Conservation (phyloP, 2,888 invertebrate genomes). For the Labia minor region DNA sequence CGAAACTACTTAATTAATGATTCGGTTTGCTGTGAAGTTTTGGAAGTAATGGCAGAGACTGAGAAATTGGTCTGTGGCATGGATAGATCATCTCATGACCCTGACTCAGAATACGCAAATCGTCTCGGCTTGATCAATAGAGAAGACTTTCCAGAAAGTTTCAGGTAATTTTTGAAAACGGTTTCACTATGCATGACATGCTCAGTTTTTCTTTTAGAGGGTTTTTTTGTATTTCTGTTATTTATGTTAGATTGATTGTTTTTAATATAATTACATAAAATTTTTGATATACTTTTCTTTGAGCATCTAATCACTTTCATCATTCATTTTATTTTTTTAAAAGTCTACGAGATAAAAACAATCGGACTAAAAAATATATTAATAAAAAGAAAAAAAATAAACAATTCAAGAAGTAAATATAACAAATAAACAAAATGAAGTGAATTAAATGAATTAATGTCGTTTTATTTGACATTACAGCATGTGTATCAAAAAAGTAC, state of each 20-base stretch:
- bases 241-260: constrained; percentile 13
- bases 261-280: not conserved
- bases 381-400: not conserved
- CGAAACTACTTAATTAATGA: constrained; percentile 72
- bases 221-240: constrained; percentile 3
- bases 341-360: not conserved
- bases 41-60: constrained; percentile 74
- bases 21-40: constrained; percentile 76
- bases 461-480: constrained; percentile 27
- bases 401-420: not conserved
- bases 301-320: not conserved
- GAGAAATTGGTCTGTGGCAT: constrained; percentile 81
- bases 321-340: constrained; percentile 1
- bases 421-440: not conserved
- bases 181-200: not conserved
- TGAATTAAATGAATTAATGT: constrained; percentile 22
- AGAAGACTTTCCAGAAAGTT: constrained; percentile 68
- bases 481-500: constrained; percentile 25
- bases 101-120: constrained; percentile 58
- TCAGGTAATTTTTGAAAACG: constrained; percentile 58
- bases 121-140: constrained; percentile 72
- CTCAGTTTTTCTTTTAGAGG: constrained; percentile 13
- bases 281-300: not conserved
- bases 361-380: not conserved
- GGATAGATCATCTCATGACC: constrained; percentile 62